Evolutionary conservation across 2,113 vertebrate species (phyloP), one percentile per base, ranked within the genome.

Genomic region (Oreamnos americanus): DNA sequence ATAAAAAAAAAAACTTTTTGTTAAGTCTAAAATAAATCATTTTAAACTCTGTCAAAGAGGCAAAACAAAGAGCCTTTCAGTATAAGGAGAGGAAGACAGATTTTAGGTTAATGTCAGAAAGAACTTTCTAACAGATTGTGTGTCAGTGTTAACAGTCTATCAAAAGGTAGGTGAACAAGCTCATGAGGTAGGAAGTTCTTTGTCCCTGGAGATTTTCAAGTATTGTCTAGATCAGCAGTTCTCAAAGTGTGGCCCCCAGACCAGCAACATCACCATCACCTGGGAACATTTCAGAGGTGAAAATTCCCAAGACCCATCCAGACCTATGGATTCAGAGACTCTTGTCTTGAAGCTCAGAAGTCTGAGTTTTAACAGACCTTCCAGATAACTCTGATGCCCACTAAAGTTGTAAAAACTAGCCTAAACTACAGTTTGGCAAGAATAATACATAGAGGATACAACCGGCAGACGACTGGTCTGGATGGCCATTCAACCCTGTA

Each of bases 1-100:
- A 96, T 81, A 71, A 95, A 58, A 76, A 92, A 76, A 92, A 94
- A 43, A 67, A 43, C 4, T 88, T 95, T 96, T 81, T 95, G 55
- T 82, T 84, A 76, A 90, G 90, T 36, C 62, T 81, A 13, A 39
- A 82, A 84, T 55, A 67, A 94, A 85, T 94, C 53, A 84, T 88
- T 64, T 90, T 67, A 94, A 93, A 94, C 47, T 60, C 64, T 58
- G 6, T 93, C 33, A 47, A 79, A 86, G 36, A 57, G 25, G 7
- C 39, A 85, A 87, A 47, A 87, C 47, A 78, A 97, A 95, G 51
- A 91, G 23, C n/a, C 43, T n/a, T 13, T 39, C 21, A 33, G 7
- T 78, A 14, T 85, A 90, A 33, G 33, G 10, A 15, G 33, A 76
- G 51, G 16, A 51, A 90, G 28, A 62, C 49, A 92, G 85, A 85